A percentile compares a stretch with the other conserved stretches of the same genome.
Evolutionary conservation across 2,888 invertebrate genomes (phyloP).

Genomic region (Sympetrum striolatum): DNA sequence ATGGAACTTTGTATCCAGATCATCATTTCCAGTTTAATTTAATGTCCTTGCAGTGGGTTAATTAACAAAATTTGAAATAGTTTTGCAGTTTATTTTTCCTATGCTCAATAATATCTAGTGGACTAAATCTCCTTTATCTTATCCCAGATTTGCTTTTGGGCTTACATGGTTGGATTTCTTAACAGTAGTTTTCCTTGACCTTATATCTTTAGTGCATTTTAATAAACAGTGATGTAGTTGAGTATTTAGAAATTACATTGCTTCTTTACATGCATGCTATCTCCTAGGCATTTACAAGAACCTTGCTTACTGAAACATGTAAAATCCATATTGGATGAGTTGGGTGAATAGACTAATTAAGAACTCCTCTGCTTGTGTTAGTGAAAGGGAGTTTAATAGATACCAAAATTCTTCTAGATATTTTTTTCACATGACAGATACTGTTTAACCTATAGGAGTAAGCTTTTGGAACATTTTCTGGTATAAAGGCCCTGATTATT

Average conservation of each 20-base stretch:
- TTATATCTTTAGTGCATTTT: background rate
- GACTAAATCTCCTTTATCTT: too few relatives aligned
- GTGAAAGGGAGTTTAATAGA: background rate
- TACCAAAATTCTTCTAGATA: background rate
- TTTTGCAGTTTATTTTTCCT: too few relatives aligned
- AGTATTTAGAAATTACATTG: background rate
- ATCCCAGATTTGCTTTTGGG: too few relatives aligned
- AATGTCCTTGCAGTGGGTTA: too few relatives aligned
- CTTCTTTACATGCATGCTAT: background rate
- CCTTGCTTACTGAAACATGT: background rate
- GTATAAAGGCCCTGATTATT: constrained; percentile 41
- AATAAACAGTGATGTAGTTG: background rate
- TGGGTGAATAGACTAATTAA: background rate
- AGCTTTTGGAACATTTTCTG: constrained; percentile 26
- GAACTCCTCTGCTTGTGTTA: background rate
- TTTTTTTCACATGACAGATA: background rate
- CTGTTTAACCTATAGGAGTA: background rate
- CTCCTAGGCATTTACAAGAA: background rate
- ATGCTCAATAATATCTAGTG: too few relatives aligned
- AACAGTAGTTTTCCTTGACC: background rate
- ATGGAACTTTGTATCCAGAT: too few relatives aligned
- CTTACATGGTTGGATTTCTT: too few relatives aligned
- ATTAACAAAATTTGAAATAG: too few relatives aligned
- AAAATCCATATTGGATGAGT: background rate
- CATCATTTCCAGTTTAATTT: too few relatives aligned